Percentiles rank a stretch among this genome's conserved stretches.
These are phyloP conservation scores for Coptodon bakossiorum DNA, from an alignment of 2,113 vertebrate genomes.

Conservation along the genomic window DNA sequence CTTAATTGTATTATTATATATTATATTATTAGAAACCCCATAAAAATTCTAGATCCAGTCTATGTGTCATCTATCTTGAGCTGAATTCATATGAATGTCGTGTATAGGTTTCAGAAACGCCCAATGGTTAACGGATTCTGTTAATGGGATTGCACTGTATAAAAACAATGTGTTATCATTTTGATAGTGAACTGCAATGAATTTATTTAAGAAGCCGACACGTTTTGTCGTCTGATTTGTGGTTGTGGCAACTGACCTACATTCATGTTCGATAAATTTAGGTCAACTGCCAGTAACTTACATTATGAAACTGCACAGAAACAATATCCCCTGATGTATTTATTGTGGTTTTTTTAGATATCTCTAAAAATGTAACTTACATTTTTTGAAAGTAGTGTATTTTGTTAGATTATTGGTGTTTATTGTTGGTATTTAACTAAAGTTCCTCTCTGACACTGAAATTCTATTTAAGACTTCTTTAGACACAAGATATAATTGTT, in stretches of 20 bases:
- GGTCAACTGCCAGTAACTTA: neutral
- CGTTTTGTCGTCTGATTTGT: too few relatives aligned
- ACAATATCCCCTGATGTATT: neutral
- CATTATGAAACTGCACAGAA: rapidly evolving
- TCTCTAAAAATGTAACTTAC: neutral
- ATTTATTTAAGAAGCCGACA: too few relatives aligned
- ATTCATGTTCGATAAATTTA: too few relatives aligned
- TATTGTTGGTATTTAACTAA: neutral
- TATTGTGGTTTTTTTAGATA: rapidly evolving
- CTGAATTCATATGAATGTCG: neutral
- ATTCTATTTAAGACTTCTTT: neutral
- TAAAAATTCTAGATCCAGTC: rapidly evolving
- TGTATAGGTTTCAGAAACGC: neutral
- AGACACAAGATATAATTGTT: neutral
- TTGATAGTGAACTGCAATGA: neutral
- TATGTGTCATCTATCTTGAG: rapidly evolving
- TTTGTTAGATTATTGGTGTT: rapidly evolving
- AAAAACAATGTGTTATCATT: neutral
- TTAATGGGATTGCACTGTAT: neutral
- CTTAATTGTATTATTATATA: neutral
- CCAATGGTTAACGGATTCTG: neutral
- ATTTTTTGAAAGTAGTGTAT: rapidly evolving
- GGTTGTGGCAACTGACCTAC: too few relatives aligned
- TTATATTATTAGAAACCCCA: neutral
- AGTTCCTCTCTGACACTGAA: rapidly evolving